Conservation (phyloP, 1,140 invertebrate genomes). For the Portunus trituberculatus region DNA sequence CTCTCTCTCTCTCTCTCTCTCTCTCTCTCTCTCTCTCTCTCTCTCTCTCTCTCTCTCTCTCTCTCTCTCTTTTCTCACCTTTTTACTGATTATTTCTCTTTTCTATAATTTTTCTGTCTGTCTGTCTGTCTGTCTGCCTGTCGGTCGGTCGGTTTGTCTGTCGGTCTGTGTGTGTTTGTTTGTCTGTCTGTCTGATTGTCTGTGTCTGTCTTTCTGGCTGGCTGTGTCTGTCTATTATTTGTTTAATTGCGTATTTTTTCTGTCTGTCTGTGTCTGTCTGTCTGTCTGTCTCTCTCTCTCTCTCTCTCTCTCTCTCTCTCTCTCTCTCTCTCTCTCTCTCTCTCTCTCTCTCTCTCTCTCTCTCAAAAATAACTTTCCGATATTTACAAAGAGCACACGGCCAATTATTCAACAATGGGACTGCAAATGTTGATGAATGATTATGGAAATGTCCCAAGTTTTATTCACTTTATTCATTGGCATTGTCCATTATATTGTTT, state of each 20-base stretch:
- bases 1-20: conserved; percentile 37
- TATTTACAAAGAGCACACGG: not conserved
- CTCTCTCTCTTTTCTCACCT: conserved; percentile 20
- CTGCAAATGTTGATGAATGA: conserved; percentile 9
- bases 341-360: conserved; percentile 20
- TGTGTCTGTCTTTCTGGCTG: too few relatives aligned
- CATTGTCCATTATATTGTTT: not conserved
- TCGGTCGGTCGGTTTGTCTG: too few relatives aligned
- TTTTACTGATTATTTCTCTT: too few relatives aligned
- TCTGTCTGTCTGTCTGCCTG: too few relatives aligned
- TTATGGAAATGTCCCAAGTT: conserved; percentile 1
- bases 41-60: conserved; percentile 20
- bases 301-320: conserved; percentile 49
- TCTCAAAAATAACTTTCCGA: not conserved
- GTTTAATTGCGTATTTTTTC: too few relatives aligned
- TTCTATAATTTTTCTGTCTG: too few relatives aligned
- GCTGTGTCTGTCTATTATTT: too few relatives aligned
- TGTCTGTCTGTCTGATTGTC: too few relatives aligned
- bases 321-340: conserved; percentile 15
- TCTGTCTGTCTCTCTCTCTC: not conserved
- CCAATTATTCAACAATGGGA: not conserved
- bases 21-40: conserved; percentile 38
- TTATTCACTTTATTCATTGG: conserved; percentile 15
- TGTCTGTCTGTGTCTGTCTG: too few relatives aligned
- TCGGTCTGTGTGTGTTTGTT: too few relatives aligned